A percentile compares a stretch with the other conserved stretches of the same genome.
Conservation (phyloP, 1,140 invertebrate species). For the Drosophila neocordata region DNA sequence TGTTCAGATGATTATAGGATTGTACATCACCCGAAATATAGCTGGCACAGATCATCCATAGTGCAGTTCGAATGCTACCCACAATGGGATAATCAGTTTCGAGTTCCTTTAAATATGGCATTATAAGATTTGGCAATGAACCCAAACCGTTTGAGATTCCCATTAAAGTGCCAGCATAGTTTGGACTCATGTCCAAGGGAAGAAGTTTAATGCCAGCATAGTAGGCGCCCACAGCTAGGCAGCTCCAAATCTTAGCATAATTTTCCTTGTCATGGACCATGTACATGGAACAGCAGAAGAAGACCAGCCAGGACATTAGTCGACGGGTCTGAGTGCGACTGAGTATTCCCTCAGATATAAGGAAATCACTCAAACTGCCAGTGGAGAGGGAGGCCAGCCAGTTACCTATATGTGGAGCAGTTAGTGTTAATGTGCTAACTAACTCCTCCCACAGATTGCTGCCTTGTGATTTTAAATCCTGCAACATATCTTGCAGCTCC, state of each 20-base stretch:
- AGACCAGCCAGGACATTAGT: constrained; percentile 84
- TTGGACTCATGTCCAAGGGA: constrained; percentile 90
- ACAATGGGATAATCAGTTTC: constrained; percentile 46
- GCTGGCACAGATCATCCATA: constrained; percentile 55
- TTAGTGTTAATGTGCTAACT: constrained; percentile 13
- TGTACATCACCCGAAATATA: constrained; percentile 67
- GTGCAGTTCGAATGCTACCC: constrained; percentile 38
- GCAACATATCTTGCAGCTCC: constrained; percentile 86
- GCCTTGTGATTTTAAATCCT: constrained; percentile 24
- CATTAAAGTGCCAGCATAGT: constrained; percentile 91
- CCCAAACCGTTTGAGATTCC: constrained; percentile 87
- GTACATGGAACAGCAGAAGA: constrained; percentile 83
- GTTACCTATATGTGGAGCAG: constrained; percentile 47
- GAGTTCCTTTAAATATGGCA: constrained; percentile 47
- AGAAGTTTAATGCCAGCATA: constrained; percentile 89
- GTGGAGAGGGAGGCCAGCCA: constrained; percentile 55
- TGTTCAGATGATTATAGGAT: constrained; percentile 41
- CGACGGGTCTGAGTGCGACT: constrained; percentile 85
- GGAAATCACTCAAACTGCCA: constrained; percentile 85
- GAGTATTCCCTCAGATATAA: constrained; percentile 50
- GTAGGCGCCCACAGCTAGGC: constrained; percentile 85
- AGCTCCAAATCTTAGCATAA: constrained; percentile 27
- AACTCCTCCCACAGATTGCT: constrained; percentile 39
- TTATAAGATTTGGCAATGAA: constrained; percentile 36
- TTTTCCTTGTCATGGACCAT: constrained; percentile 82